Evolutionary conservation across 2,113 vertebrate genomes (phyloP).

Genomic region (Rostratula benghalensis): DNA sequence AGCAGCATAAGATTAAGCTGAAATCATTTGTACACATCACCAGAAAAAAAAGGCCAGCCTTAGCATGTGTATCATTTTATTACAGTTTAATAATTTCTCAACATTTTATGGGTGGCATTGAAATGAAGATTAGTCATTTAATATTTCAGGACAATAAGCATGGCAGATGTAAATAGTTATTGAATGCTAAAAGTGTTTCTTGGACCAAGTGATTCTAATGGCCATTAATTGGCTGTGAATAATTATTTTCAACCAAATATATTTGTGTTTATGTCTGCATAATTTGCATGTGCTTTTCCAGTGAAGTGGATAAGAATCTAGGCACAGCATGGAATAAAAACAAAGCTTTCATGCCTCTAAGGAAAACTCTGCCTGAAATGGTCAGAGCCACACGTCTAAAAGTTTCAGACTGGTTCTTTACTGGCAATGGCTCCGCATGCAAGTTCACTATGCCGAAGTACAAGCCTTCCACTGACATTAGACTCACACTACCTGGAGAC

Average conservation of each 20-base stretch:
- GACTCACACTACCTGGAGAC: not conserved
- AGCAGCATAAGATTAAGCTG: not conserved
- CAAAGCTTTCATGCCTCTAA: not conserved
- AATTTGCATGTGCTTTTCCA: not conserved
- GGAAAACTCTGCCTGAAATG: not conserved
- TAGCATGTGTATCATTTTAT: not conserved
- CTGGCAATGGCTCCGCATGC: fast-evolving
- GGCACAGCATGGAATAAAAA: not conserved
- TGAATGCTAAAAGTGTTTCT: not conserved
- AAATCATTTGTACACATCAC: not conserved
- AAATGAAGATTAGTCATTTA: not conserved
- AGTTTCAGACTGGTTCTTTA: not conserved
- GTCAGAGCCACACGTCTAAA: not conserved
- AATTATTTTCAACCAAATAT: not conserved
- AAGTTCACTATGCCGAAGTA: not conserved
- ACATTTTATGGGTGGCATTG: not conserved
- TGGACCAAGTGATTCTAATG: not conserved
- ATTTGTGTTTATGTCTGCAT: not conserved
- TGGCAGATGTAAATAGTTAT: not conserved
- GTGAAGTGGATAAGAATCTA: not conserved
- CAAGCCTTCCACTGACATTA: not conserved
- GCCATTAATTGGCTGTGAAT: not conserved
- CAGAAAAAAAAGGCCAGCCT: not conserved
- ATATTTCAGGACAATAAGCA: not conserved
- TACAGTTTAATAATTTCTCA: not conserved